A percentile compares a stretch with the other conserved stretches of the same genome.
Conservation (phyloP, 2,797 vertebrate species). For the Syngnathus rostellatus region DNA sequence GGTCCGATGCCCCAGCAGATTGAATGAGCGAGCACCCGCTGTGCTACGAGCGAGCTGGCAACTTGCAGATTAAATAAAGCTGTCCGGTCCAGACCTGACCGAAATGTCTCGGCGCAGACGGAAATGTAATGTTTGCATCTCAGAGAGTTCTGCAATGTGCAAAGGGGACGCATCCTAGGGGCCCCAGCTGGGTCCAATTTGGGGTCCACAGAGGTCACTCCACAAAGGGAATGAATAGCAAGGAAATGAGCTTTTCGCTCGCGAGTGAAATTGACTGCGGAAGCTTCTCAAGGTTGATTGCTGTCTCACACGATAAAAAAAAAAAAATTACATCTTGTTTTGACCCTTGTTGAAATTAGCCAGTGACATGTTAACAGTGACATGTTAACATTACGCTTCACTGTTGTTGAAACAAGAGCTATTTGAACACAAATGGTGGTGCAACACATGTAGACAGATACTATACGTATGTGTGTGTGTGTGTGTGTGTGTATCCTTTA, state of each 20-base stretch:
- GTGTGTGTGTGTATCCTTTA: no score
- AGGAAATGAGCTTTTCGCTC: conserved; percentile 2
- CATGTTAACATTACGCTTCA: no score
- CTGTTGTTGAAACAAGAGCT: no score
- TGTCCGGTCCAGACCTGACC: conserved; percentile 56
- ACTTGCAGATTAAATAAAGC: conserved; percentile 70
- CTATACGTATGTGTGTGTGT: no score
- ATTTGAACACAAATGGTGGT: no score
- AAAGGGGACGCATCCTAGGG: conserved; percentile 6
- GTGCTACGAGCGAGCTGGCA: conserved; percentile 60
- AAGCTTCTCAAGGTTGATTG: neutral
- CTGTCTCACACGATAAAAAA: neutral
- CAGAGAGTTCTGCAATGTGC: conserved; percentile 55
- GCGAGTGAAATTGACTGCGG: neutral
- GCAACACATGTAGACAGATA: no score
- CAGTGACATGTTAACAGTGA: no score
- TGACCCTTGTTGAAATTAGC: no score
- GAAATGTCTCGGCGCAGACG: conserved; percentile 62
- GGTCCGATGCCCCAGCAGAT: conserved; percentile 51
- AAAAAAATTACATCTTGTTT: no score
- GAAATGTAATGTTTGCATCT: conserved; percentile 61
- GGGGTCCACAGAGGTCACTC: conserved; percentile 17
- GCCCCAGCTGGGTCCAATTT: conserved; percentile 33
- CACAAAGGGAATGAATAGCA: conserved; percentile 1
- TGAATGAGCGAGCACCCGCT: conserved; percentile 60